phyloP scores from a whole-genome alignment of 2,113 vertebrate species.

The Lepus europaeus region DNA sequence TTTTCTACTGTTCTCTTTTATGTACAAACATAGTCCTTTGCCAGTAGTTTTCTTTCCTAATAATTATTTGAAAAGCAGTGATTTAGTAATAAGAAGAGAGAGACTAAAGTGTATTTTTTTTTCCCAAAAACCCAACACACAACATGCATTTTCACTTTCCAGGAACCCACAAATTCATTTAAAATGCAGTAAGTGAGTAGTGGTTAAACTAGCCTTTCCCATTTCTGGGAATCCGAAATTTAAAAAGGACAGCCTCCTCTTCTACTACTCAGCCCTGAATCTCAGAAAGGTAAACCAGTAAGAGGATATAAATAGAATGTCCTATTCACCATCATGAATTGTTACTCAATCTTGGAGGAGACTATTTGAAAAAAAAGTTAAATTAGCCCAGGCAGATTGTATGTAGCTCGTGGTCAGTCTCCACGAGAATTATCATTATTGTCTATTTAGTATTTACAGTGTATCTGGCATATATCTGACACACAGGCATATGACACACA shows the following conservation, averaged over 20 bases:
- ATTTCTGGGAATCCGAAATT: conserved; percentile 5
- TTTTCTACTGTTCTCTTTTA: background rate
- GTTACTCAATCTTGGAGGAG: background rate
- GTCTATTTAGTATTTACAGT: background rate
- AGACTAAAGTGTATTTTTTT: background rate
- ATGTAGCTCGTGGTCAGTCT: background rate
- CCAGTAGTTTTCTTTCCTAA: background rate
- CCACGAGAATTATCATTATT: background rate
- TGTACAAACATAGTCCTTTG: background rate
- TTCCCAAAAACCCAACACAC: background rate
- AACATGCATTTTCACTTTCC: background rate
- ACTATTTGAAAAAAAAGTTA: conserved; percentile 31
- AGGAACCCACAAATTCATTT: background rate
- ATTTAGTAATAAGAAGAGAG: background rate
- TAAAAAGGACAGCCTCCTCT: background rate
- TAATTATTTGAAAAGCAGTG: conserved; percentile 10
- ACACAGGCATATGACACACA: background rate
- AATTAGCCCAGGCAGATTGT: background rate
- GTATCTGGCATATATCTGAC: no score
- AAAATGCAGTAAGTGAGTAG: background rate
- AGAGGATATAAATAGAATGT: background rate
- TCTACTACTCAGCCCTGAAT: background rate
- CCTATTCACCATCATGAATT: background rate
- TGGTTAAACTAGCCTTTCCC: background rate
- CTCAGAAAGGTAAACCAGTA: background rate